Conservation (phyloP, 35 echinoderm and acorn worm species). For the Chiridota heheva region DNA sequence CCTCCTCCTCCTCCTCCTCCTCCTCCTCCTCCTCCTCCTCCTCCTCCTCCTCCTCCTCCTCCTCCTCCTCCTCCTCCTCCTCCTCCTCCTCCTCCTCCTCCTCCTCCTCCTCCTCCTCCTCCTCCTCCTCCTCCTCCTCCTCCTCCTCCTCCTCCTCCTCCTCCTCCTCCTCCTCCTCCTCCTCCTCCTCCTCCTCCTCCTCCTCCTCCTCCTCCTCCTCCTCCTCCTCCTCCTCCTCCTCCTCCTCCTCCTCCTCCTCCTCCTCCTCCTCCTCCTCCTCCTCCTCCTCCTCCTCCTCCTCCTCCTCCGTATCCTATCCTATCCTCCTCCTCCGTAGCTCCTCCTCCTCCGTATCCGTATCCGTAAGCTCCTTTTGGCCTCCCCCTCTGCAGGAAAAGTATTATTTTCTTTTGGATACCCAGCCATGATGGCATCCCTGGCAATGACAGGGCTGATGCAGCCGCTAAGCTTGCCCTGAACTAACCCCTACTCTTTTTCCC, state of each 20-base stretch:
- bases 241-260: conserved; percentile 4
- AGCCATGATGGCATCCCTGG: no score
- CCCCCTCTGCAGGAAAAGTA: no score
- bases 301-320: background rate
- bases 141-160: background rate
- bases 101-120: background rate
- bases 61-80: background rate
- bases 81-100: background rate
- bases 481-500: no score
- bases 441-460: no score
- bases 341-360: no score
- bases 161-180: background rate
- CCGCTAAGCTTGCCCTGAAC: no score
- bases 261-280: background rate
- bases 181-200: background rate
- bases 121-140: background rate
- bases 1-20: background rate
- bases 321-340: background rate
- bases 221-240: background rate
- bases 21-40: background rate
- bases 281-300: background rate
- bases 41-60: background rate
- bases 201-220: background rate
- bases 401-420: no score
- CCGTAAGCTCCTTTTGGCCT: no score